Conservation (phyloP, 2,888 invertebrate species). For the Myathropa florea region DNA sequence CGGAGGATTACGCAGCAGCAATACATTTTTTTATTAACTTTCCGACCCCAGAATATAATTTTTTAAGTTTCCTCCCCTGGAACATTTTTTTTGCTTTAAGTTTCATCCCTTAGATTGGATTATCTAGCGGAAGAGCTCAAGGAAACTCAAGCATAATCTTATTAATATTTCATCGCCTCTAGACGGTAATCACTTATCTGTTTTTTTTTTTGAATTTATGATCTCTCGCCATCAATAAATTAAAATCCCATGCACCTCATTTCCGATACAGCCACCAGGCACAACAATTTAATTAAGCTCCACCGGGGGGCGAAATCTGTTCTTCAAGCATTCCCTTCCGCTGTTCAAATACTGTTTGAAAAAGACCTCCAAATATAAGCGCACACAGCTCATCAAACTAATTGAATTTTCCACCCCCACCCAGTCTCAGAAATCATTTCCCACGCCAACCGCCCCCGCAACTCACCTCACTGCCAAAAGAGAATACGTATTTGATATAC, state of each 20-base stretch:
- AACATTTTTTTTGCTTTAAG: no score
- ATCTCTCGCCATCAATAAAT: neutral
- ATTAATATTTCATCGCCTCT: neutral
- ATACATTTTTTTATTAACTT: no score
- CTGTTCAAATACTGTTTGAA: conserved; percentile 40
- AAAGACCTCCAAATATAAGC: conserved; percentile 26
- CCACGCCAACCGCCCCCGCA: neutral
- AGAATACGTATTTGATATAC: conserved; percentile 38
- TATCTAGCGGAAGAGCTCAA: neutral
- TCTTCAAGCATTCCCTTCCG: neutral
- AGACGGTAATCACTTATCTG: neutral
- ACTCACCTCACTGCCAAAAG: neutral
- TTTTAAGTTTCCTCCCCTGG: no score
- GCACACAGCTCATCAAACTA: conserved; percentile 28
- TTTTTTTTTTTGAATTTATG: neutral
- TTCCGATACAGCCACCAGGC: neutral
- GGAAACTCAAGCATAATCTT: neutral
- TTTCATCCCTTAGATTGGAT: neutral
- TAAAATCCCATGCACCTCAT: neutral
- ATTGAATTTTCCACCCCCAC: conserved; percentile 37
- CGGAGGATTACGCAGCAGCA: no score
- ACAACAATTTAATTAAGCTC: conserved; percentile 49
- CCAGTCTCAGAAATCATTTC: neutral
- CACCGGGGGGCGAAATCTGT: conserved; percentile 11
- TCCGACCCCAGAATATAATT: no score